Evolutionary conservation across 1,140 invertebrate genomes (phyloP).

Genomic region (Ctenoplectra terminalis): DNA sequence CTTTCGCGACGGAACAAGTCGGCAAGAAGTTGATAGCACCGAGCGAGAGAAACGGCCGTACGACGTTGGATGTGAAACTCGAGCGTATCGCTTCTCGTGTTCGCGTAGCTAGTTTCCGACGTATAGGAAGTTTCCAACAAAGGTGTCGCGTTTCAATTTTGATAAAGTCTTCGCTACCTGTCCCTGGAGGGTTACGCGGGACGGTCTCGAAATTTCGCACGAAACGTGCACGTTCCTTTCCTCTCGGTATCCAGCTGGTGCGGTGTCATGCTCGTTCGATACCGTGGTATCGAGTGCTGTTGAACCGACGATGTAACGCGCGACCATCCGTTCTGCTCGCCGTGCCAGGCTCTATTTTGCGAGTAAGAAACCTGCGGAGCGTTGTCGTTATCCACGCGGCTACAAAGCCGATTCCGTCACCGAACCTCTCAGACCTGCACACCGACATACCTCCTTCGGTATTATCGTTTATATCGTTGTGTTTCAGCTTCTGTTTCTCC

Average conservation of each 20-base stretch:
- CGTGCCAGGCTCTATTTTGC: background rate
- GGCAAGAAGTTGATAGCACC: no score
- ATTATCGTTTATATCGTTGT: constrained; percentile 58
- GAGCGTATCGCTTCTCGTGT: constrained; percentile 47
- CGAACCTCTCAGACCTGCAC: no score
- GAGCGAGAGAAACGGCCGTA: no score
- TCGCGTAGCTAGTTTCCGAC: constrained; percentile 49
- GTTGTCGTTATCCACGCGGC: constrained; percentile 31
- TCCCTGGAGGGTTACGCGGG: constrained; percentile 58
- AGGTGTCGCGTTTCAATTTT: constrained; percentile 75
- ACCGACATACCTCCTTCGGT: constrained; percentile 55
- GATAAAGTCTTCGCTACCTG: constrained; percentile 66
- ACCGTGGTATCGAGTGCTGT: no score
- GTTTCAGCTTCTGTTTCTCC: constrained; percentile 33
- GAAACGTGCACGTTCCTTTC: no score
- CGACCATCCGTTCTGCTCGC: background rate
- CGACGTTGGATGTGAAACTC: constrained; percentile 23
- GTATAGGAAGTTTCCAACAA: constrained; percentile 66
- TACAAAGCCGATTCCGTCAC: background rate
- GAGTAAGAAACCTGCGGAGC: constrained; percentile 36
- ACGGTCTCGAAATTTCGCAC: constrained; percentile 68
- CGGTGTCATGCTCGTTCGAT: no score
- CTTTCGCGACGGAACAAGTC: background rate
- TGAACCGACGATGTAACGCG: no score
- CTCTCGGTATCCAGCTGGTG: no score